These are phyloP conservation scores for Gallinago undulata DNA, from an alignment of 2,113 vertebrate species.

Conservation along the genomic window DNA sequence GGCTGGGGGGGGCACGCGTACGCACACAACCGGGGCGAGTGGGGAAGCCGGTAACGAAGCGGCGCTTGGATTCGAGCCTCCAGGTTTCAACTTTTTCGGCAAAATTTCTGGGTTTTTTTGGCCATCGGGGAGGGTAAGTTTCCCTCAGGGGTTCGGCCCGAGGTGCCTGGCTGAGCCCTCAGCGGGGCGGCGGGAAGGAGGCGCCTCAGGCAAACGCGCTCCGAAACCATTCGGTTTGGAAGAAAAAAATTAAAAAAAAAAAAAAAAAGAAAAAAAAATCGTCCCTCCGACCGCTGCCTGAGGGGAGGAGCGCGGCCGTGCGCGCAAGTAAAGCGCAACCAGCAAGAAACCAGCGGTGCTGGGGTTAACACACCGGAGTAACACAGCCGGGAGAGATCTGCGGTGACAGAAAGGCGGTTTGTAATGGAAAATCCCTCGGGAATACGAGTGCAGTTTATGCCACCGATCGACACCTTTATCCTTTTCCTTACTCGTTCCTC, in stretches of 20 bases:
- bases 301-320: fast-evolving
- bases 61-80: fast-evolving
- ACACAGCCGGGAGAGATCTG: neutral
- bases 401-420: fast-evolving
- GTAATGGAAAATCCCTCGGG: fast-evolving
- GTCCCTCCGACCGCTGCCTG: neutral
- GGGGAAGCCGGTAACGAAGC: fast-evolving
- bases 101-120: neutral
- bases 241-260: neutral
- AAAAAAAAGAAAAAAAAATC: neutral
- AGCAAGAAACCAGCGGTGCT: fast-evolving
- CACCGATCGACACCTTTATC: fast-evolving
- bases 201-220: neutral
- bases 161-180: no score
- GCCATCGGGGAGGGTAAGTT: fast-evolving
- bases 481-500: fast-evolving
- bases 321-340: neutral
- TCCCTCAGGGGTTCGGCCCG: neutral
- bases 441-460: fast-evolving
- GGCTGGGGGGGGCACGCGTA: no score
- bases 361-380: neutral
- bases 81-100: fast-evolving
- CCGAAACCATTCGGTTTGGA: neutral
- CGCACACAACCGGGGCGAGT: no score
- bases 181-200: neutral